These are phyloP conservation scores for Atherix ibis DNA, from an alignment of 2,888 invertebrate species.

Conservation along the genomic window DNA sequence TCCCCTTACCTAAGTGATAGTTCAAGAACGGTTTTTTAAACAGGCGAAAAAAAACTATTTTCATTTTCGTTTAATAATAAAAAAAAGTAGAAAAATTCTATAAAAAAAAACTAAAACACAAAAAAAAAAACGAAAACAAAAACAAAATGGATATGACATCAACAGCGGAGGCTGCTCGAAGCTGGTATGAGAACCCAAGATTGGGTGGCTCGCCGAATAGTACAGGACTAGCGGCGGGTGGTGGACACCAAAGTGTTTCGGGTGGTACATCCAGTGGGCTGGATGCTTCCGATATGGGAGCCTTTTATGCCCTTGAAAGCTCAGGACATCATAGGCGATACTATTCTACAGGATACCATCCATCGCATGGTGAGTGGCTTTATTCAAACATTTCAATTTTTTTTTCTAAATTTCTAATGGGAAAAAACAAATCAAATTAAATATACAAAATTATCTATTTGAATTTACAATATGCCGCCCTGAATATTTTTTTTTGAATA, in stretches of 20 bases:
- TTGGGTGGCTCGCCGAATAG: conserved; percentile 31
- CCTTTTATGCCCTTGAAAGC: conserved; percentile 33
- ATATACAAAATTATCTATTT: neutral
- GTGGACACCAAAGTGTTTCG: conserved; percentile 18
- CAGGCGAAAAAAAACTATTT: too few relatives aligned
- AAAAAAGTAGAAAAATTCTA: too few relatives aligned
- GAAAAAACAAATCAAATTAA: neutral
- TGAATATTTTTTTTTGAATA: too few relatives aligned
- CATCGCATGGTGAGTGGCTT: conserved; percentile 24
- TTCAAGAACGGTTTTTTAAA: too few relatives aligned
- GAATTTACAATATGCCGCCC: neutral
- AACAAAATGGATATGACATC: conserved; percentile 36
- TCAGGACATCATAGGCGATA: conserved; percentile 33
- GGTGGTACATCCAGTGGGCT: conserved; percentile 18
- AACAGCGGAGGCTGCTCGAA: conserved; percentile 34
- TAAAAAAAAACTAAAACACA: too few relatives aligned
- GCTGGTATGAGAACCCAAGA: conserved; percentile 34
- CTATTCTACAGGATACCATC: conserved; percentile 32
- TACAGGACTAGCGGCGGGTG: conserved; percentile 25
- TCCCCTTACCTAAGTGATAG: too few relatives aligned
- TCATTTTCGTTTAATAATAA: too few relatives aligned
- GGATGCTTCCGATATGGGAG: conserved; percentile 33
- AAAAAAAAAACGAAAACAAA: too few relatives aligned
- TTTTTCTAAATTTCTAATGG: neutral
- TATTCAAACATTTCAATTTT: conserved; percentile 1